phyloP scores from a whole-genome alignment of 2,797 vertebrate genomes.

The Fistularia tabacaria region DNA sequence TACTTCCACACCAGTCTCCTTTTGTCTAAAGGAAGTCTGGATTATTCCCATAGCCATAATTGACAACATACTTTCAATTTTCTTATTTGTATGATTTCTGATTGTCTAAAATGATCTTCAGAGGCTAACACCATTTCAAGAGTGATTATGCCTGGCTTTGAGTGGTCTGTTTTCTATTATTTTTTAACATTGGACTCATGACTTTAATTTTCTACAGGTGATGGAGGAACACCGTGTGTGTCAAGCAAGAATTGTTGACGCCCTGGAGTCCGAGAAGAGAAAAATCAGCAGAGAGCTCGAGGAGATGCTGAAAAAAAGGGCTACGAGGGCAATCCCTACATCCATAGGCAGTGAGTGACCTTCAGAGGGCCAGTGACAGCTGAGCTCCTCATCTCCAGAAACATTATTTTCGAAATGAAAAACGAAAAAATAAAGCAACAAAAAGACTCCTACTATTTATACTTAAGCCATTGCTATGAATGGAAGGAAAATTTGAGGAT shows the following conservation, averaged over 20 bases:
- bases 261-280: slow-evolving; percentile 89
- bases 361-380: neutral
- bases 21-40: slow-evolving; percentile 3
- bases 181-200: slow-evolving; percentile 38
- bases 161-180: slow-evolving; percentile 19
- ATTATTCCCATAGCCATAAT: slow-evolving; percentile 12
- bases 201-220: slow-evolving; percentile 69
- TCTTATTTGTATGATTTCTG: slow-evolving; percentile 15
- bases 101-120: slow-evolving; percentile 24
- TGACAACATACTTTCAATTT: slow-evolving; percentile 9
- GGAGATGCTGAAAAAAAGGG: slow-evolving; percentile 71
- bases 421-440: no score
- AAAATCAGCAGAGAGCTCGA: slow-evolving; percentile 87
- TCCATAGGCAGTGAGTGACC: slow-evolving; percentile 57
- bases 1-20: neutral
- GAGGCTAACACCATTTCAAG: slow-evolving; percentile 16
- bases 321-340: slow-evolving; percentile 54
- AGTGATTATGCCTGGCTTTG: slow-evolving; percentile 17
- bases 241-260: slow-evolving; percentile 88
- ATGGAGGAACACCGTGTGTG: slow-evolving; percentile 83
- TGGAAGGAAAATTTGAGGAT: no score
- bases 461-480: no score
- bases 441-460: no score
- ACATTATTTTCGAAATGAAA: no score
- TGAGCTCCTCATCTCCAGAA: neutral